A percentile compares a stretch with the other conserved stretches of the same genome.
phyloP scores from a whole-genome alignment of 1,140 invertebrate species.

The Subanguina moxae region DNA sequence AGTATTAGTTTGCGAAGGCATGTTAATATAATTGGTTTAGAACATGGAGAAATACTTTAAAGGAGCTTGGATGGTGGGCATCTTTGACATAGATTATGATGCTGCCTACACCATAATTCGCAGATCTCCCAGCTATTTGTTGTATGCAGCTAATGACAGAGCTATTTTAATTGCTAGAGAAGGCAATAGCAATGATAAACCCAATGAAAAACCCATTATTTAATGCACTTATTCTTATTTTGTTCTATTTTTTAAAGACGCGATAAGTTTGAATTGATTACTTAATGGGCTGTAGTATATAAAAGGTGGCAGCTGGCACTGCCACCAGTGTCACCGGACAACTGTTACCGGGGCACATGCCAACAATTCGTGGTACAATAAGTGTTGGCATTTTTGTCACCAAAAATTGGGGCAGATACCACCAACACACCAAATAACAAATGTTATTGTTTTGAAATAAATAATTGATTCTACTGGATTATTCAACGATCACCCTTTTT shows the following conservation, averaged over 20 bases:
- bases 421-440: no score
- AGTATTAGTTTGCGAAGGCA: not conserved
- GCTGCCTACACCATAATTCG: slow-evolving; percentile 28
- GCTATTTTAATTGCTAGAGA: slow-evolving; percentile 27
- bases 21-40: not conserved
- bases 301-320: no score
- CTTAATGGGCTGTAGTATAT: no score
- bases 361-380: no score
- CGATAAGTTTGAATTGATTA: no score
- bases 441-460: no score
- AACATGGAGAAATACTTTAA: slow-evolving; percentile 18
- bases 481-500: no score
- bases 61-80: slow-evolving; percentile 27
- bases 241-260: not conserved
- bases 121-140: slow-evolving; percentile 22
- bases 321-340: no score
- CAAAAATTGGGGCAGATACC: no score
- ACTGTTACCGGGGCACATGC: no score
- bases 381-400: no score
- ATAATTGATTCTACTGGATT: no score
- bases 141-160: slow-evolving; percentile 17
- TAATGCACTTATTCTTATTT: not conserved
- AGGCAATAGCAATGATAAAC: slow-evolving; percentile 1
- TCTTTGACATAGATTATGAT: slow-evolving; percentile 18
- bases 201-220: not conserved